These are phyloP conservation scores for Esox niger DNA, from an alignment of 2,113 vertebrate species.

Conservation along the genomic window DNA sequence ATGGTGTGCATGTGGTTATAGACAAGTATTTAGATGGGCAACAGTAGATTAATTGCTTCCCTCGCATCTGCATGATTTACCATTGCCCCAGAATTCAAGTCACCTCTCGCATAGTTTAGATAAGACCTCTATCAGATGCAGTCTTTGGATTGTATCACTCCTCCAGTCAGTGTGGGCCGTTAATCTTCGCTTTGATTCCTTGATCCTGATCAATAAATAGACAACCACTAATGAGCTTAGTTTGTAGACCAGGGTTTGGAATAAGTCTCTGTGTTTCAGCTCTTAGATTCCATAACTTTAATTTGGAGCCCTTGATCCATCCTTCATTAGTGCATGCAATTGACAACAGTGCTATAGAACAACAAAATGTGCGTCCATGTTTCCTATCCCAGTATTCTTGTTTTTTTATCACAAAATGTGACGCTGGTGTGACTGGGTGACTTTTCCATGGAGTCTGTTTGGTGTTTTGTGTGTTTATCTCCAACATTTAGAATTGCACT, in stretches of 20 bases:
- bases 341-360: too few relatives aligned
- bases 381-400: too few relatives aligned
- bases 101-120: background rate
- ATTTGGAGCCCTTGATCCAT: too few relatives aligned
- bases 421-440: background rate
- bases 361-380: too few relatives aligned
- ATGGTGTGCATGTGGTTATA: background rate
- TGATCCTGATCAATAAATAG: too few relatives aligned
- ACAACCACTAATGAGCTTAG: too few relatives aligned
- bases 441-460: background rate
- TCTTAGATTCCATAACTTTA: too few relatives aligned
- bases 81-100: background rate
- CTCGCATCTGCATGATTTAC: background rate
- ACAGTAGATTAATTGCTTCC: background rate
- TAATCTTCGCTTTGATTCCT: background rate
- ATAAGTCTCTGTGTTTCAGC: too few relatives aligned
- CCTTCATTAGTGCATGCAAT: too few relatives aligned
- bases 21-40: background rate
- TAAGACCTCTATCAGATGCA: background rate
- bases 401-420: background rate
- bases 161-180: constrained; percentile 1
- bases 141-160: background rate
- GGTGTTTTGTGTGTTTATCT: too few relatives aligned
- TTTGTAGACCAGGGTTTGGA: too few relatives aligned
- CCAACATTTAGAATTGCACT: too few relatives aligned